Percentiles rank a stretch among this genome's conserved stretches.
Conservation (phyloP, 2,113 vertebrate genomes). For the Phalacrocorax pelagicus region DNA sequence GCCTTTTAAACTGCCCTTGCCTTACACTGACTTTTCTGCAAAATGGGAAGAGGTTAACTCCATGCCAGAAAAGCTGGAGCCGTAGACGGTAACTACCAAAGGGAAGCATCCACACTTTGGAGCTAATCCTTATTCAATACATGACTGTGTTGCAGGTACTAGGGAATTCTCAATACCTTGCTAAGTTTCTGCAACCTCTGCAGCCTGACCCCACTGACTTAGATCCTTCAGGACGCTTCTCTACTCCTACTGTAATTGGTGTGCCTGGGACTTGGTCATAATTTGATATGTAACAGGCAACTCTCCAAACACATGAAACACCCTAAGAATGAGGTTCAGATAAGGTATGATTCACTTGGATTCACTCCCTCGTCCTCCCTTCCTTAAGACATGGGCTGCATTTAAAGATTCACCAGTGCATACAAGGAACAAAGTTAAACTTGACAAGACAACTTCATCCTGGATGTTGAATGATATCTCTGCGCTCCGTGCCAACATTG, state of each 20-base stretch:
- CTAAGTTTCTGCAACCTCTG: not conserved
- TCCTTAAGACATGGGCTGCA: not conserved
- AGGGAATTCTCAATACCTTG: not conserved
- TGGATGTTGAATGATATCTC: not conserved
- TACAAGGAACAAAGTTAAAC: not conserved
- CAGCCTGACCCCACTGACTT: not conserved
- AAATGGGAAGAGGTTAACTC: not conserved
- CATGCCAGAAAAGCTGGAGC: not conserved
- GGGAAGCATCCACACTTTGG: not conserved
- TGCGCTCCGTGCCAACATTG: not conserved
- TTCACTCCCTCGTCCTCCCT: not conserved
- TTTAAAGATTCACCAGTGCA: not conserved
- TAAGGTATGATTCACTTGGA: not conserved
- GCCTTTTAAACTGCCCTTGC: not conserved
- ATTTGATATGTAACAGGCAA: not conserved
- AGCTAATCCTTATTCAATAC: not conserved
- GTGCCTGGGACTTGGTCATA: not conserved
- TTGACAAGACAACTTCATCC: not conserved
- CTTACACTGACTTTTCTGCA: not conserved
- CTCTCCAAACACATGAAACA: not conserved
- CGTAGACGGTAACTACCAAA: not conserved
- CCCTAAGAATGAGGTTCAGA: not conserved
- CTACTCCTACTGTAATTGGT: not conserved
- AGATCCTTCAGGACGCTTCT: not conserved
- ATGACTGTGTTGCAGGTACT: not conserved